Evolutionary conservation across 2,888 invertebrate species (phyloP), one percentile per base, ranked within the genome.

Genomic region (Dromius quadrimaculatus): DNA sequence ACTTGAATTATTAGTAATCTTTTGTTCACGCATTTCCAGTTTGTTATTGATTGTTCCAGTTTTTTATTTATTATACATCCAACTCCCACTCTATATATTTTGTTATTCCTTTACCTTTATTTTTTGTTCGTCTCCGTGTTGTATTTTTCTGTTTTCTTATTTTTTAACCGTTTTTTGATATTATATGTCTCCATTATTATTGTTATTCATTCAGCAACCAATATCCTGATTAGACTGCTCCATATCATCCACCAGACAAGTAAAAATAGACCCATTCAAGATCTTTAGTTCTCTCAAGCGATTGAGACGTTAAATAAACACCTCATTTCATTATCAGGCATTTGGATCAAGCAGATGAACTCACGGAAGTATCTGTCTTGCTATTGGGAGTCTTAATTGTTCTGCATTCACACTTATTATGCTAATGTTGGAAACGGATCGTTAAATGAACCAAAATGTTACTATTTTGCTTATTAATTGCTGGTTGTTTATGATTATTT

Each of bases 301-400:
- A 69, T 70, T 70, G 70, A 70, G 61, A 70, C 62, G 70, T 70
- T 50, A 70, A 70, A 61, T 70, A 62, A 69, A 70, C 70, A 62
- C 34, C 38, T 45, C 61, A 62, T 38, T 70, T 70, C 50, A 70
- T 70, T 62, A 62, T 70, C 62, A 62, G 70, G 62, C 62, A 36
- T 70, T 62, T 61, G 68, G 50, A 70, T 70, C 70, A 22, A 23
- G 22, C 68, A 61, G 45, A 69, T 69, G 69, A 59, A 45, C 20
- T 32, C 59, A 59, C 22, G 69, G 34, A 45, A 69, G 57, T 57
- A 23, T 41, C 41, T 20, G 19, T n/a, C 23, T 34, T 19, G 15
- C 59, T 61, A 38, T 38, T n/a, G 13, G 22, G 6, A 11, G 13
- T 3, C 38, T 41, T 5, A 43, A 62, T 17, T 62, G 41, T 15